Percentiles rank a stretch among this genome's conserved stretches.
Evolutionary conservation across 2,888 invertebrate genomes (phyloP).

Genomic region (Drosophila tanythrix): DNA sequence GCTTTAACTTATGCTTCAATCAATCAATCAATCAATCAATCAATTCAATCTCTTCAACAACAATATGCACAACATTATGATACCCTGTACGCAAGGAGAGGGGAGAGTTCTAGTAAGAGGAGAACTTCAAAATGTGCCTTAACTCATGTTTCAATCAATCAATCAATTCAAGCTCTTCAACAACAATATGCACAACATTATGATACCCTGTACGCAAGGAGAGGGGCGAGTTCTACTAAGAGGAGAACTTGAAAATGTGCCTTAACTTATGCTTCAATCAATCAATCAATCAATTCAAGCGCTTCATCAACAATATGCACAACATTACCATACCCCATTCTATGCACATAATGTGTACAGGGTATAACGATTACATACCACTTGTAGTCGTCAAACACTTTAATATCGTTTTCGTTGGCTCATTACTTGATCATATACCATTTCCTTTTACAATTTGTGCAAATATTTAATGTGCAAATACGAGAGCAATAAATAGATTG

Average conservation of each 20-base stretch:
- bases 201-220: neutral
- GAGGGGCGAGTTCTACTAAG: no score
- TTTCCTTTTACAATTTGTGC: slow-evolving; percentile 32
- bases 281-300: neutral
- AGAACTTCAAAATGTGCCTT: no score
- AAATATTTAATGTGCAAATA: slow-evolving; percentile 60
- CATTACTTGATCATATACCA: slow-evolving; percentile 41
- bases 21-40: no score
- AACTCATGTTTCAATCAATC: neutral
- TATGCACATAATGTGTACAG: neutral
- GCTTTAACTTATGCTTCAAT: neutral
- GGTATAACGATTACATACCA: slow-evolving; percentile 28
- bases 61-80: neutral
- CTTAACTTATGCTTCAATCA: neutral
- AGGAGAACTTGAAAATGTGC: no score
- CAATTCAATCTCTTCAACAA: neutral
- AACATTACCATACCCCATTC: neutral
- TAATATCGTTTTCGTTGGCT: slow-evolving; percentile 30
- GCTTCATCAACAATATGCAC: no score
- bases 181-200: no score
- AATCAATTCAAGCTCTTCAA: no score
- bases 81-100: neutral
- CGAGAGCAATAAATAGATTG: slow-evolving; percentile 34
- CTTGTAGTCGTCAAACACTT: slow-evolving; percentile 32
- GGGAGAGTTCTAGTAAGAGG: no score